phyloP scores from a whole-genome alignment of 2,797 vertebrate species.

The Myotis vivesi region DNA sequence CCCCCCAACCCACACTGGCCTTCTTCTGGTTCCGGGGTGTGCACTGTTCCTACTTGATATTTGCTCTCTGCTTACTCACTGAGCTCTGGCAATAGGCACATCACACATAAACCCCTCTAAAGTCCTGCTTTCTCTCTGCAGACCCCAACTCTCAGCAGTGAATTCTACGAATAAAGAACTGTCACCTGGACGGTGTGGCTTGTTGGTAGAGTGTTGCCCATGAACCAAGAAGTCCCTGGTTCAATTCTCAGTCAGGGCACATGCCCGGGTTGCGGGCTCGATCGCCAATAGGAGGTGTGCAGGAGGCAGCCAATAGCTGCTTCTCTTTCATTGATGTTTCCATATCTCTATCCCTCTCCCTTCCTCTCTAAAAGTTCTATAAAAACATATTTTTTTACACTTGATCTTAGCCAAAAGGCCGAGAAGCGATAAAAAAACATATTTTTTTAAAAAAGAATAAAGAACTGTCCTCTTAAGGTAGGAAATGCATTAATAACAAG shows the following conservation, averaged over 20 bases:
- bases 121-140: not conserved
- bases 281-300: too few relatives aligned
- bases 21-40: not conserved
- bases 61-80: not conserved
- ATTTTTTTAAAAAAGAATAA: not conserved
- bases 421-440: too few relatives aligned
- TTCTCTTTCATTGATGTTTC: too few relatives aligned
- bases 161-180: conserved; percentile 42
- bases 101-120: not conserved
- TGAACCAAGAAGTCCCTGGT: too few relatives aligned
- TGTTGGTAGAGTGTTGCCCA: too few relatives aligned
- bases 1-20: not conserved
- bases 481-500: conserved; percentile 15
- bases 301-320: too few relatives aligned
- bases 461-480: not conserved
- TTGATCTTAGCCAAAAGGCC: too few relatives aligned
- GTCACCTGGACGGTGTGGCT: not conserved
- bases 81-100: not conserved
- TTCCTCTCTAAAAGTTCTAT: too few relatives aligned
- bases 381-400: too few relatives aligned
- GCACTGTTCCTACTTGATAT: not conserved
- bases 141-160: not conserved
- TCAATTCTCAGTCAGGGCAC: too few relatives aligned
- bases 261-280: too few relatives aligned
- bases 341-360: too few relatives aligned